phyloP scores from a whole-genome alignment of 2,113 vertebrate species.

The Notothenia rossii region DNA sequence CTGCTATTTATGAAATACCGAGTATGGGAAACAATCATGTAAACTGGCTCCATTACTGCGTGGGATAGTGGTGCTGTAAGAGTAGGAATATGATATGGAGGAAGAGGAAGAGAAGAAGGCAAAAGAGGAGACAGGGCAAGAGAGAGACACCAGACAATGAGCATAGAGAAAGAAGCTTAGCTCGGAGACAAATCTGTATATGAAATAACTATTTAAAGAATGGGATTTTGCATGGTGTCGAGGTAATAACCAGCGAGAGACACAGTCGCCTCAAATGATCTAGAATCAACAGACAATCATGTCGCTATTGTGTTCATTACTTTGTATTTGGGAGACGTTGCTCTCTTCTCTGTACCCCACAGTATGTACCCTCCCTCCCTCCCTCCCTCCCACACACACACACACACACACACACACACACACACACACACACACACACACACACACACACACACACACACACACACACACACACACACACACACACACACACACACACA shows the following conservation, averaged over 20 bases:
- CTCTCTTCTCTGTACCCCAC: neutral
- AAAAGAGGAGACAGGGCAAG: slow-evolving; percentile 24
- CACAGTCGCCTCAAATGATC: slow-evolving; percentile 30
- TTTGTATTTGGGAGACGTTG: slow-evolving; percentile 19
- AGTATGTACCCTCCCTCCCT: neutral
- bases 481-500: too few relatives aligned
- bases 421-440: neutral
- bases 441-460: neutral
- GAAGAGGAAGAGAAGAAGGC: slow-evolving; percentile 7
- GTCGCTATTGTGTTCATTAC: slow-evolving; percentile 20
- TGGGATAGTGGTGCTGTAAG: slow-evolving; percentile 41
- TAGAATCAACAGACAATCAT: slow-evolving; percentile 19
- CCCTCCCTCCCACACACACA: too few relatives aligned
- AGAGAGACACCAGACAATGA: slow-evolving; percentile 45
- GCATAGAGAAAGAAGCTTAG: slow-evolving; percentile 43
- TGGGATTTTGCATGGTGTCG: neutral
- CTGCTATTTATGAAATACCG: slow-evolving; percentile 65
- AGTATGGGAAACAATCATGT: slow-evolving; percentile 72
- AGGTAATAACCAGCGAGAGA: slow-evolving; percentile 38
- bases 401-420: neutral
- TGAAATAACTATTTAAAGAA: slow-evolving; percentile 50
- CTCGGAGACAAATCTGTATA: slow-evolving; percentile 44
- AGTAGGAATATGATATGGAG: slow-evolving; percentile 17
- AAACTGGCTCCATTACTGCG: slow-evolving; percentile 45
- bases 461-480: too few relatives aligned